Conservation (phyloP, 2,797 vertebrate genomes). For the Acanthurus tractus region DNA sequence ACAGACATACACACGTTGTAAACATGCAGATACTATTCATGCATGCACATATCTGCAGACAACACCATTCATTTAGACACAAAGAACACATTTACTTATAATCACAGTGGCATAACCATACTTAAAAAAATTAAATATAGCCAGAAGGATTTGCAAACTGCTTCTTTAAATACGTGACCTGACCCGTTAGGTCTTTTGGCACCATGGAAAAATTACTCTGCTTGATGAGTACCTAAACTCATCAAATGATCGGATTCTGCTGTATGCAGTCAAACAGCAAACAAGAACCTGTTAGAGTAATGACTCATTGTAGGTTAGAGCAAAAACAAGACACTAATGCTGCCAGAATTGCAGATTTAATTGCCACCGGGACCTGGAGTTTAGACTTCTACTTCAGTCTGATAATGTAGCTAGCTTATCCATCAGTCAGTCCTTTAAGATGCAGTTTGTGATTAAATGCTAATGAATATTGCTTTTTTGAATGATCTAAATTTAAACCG, state of each 20-base stretch:
- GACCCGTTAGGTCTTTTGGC: slow-evolving; percentile 59
- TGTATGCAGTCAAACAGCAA: slow-evolving; percentile 27
- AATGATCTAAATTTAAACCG: background rate
- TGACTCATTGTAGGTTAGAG: slow-evolving; percentile 33
- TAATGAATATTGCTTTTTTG: background rate
- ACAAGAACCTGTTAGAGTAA: slow-evolving; percentile 51
- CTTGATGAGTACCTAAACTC: slow-evolving; percentile 73
- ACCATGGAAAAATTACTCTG: slow-evolving; percentile 68
- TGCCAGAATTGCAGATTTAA: slow-evolving; percentile 45
- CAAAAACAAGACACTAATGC: slow-evolving; percentile 27
- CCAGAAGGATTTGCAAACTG: slow-evolving; percentile 61
- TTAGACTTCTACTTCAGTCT: slow-evolving; percentile 25
- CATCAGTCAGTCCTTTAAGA: slow-evolving; percentile 1
- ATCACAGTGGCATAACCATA: slow-evolving; percentile 65
- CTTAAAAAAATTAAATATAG: slow-evolving; percentile 77
- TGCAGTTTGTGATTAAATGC: slow-evolving; percentile 10
- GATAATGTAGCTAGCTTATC: slow-evolving; percentile 12
- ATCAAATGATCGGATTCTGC: slow-evolving; percentile 46
- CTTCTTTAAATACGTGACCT: slow-evolving; percentile 67
- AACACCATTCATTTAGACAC: slow-evolving; percentile 16
- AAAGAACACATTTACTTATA: slow-evolving; percentile 44
- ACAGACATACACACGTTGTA: slow-evolving; percentile 8
- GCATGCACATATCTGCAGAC: background rate
- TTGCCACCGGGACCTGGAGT: slow-evolving; percentile 30
- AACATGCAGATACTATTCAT: too few relatives aligned